Base-by-base conservation (phyloP, 2,797 vertebrate genomes). In the Dendrocincla fuliginosa region DNA sequence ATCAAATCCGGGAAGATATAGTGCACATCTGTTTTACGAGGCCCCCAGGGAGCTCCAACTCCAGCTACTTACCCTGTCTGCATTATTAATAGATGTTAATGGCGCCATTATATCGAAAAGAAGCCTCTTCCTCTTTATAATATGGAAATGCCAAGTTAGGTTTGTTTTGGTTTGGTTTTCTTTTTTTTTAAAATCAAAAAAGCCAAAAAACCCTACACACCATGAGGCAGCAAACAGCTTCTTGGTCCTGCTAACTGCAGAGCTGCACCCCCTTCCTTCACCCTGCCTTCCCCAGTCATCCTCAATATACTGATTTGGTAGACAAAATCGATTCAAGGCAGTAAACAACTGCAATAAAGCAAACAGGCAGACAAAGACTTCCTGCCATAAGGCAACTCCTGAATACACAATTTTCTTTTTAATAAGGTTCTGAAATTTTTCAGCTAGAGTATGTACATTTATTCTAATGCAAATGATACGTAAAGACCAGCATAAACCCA, bases 81-180 rank as follows among this genome's bases (percentile, higher is more conserved):
- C 98, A 98, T 98, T 98, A 98, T 98, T 99, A 98, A 99, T 98
- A 98, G 98, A 98, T 98, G 98, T 97, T 98, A 99, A 99, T 98
- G 98, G 98, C 97, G 97, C 98, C 98, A 98, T 98, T 98, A 98
- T 97, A 98, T 97, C 52, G 70, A 92, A 97, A 96, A 97, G 97
- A 96, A 97, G 95, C 91, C 94, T 93, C 94, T 95, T 96, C 96
- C 97, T 98, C 98, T 97, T 97, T 98, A 98, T 95, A 97, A 97
- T 96, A 97, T 83, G 94, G 95, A 98, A 97, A 98, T 98, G 93
- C 89, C 91, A 93, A 97, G 78, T 89, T 57, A 10, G 39, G 27
- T 33, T 60, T 50, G 57, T 68, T 69, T 46, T 55, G 8, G 25
- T 5, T 32, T 39, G 27, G 8, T 39, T 30, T 41, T 13, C 64